Base-by-base conservation (phyloP, 1,140 invertebrate species). In the Neotoxoptera formosana region DNA sequence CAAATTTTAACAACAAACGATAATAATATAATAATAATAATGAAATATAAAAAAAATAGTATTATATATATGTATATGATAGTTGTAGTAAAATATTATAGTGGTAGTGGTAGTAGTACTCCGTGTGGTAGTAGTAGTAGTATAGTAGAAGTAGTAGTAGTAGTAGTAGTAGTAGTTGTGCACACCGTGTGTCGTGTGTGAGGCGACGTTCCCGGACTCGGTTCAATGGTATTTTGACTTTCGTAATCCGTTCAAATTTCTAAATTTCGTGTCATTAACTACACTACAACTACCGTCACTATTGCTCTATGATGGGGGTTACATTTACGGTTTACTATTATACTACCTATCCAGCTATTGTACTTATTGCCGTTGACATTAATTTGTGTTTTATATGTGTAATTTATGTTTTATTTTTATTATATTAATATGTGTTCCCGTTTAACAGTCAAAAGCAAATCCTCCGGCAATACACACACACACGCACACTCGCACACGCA, bases 11-110 rank as follows among this genome's bases (percentile, higher is more conserved):
- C 30, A 53, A 88, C 87, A 51, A 51, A 88, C 87, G 45, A 51
- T 88, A 51, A 88, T 47, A 86, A 34, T 47, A n/a, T 86, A 86
- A 47, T 86, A 86, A 47, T 86, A 86, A 47, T 47, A 86, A 47
- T 41, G 41, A 14, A 67, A 51, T 51, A 47, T 47, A 47, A 47
- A 11, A 84, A 45, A 14, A 86, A 53, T 89, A 34, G 7, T 51
- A 36, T 36, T 51, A 36, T 56, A 89, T n/a, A n/a, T 67, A 76
- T 67, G 6, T 67, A n/a, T 76, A 76, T 76, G 6, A 17, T 34
- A 20, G 51, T 21, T 21, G 30, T 56, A 25, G 9, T 56, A 36
- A 14, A 23, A 23, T 53, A 89, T n/a, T 36, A 41, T 56, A 89
- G 34, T 56, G 11, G 88, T 89, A 36, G 41, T 1, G 1, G 41